Evolutionary conservation across 37 sponge, comb jelly and placozoan species (phyloP), one percentile per base, ranked within the genome.

Genomic region (Dysidea cf. avara): DNA sequence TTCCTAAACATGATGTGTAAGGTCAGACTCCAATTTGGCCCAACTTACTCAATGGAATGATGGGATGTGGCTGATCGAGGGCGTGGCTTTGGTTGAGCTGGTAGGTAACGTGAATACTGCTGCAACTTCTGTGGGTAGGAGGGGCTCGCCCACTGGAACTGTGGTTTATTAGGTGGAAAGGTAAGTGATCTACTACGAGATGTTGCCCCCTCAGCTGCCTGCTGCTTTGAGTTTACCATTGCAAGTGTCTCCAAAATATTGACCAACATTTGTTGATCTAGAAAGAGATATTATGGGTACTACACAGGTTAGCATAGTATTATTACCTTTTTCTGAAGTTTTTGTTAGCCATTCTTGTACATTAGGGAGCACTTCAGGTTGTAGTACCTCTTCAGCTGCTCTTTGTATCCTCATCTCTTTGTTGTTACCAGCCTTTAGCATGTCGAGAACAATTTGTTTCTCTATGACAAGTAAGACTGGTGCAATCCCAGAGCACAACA

Each of bases 341-440:
- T 34, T 53, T 16, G 61, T 56, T 6, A 84, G 56, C 85, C 85
- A 84, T 16, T 77, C 65, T 18, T 71, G 71, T 18, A 84, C 71
- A 13, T 39, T 39, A 22, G 32, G 60, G 49, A 60, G 49, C 25
- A 78, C 53, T 1, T 72, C 72, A 16, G 72, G 73, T 29, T 71
- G 61, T 25, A 77, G 21, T 30, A 77, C 72, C 17, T 77, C 59
- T 30, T 20, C 33, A n/a, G 77, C 32, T 39, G 63, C 71, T 76
- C 76, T 58, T 13, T 11, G n/a, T 39, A 38, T 40, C 1, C 9
- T 13, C 13, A 56, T 43, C 33, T 65, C 37, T 2, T 38, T 20
- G 64, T 64, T 47, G 26, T 81, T 39, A 17, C 40, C 65, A 46
- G 57, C 72, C 37, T 50, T 55, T 17, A 81, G 34, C 72, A 71